Evolutionary conservation across 2,888 invertebrate species (phyloP).

Genomic region (Brachyptera risi): DNA sequence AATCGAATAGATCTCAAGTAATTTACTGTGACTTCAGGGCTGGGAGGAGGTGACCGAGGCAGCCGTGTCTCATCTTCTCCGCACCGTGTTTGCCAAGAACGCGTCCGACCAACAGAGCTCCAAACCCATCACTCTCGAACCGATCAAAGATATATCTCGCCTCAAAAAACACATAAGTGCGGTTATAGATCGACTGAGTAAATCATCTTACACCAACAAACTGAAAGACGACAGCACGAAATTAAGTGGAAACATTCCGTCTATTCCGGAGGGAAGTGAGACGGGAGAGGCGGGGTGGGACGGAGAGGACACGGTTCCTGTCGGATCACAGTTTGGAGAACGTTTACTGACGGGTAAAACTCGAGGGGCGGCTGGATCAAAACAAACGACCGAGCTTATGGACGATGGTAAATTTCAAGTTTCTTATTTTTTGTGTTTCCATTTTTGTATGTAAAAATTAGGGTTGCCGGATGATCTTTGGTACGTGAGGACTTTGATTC

Average conservation of each 20-base stretch:
- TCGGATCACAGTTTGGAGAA: background rate
- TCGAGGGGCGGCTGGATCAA: too few species aligned
- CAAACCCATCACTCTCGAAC: conserved; percentile 42
- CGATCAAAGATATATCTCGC: conserved; percentile 42
- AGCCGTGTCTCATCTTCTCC: conserved; percentile 59
- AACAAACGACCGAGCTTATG: too few species aligned
- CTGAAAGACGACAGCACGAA: background rate
- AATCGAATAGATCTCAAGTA: too few species aligned
- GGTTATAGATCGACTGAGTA: conserved; percentile 40
- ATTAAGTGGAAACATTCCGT: background rate
- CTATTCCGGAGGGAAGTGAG: background rate
- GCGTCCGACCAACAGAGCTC: conserved; percentile 59
- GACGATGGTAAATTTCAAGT: background rate
- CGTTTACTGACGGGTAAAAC: background rate
- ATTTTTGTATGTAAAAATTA: too few species aligned
- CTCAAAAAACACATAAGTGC: conserved; percentile 46
- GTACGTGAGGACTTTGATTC: too few species aligned
- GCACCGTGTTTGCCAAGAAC: conserved; percentile 58
- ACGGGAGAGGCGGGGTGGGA: background rate
- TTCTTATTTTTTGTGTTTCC: too few species aligned
- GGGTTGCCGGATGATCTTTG: too few species aligned
- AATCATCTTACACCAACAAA: background rate
- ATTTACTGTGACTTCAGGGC: conserved; percentile 57
- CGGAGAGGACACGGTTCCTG: background rate
- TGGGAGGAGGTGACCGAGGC: conserved; percentile 77